Percentiles rank a stretch among this genome's conserved stretches.
phyloP scores from a whole-genome alignment of 1,140 invertebrate species.

The Harpegnathos saltator region DNA sequence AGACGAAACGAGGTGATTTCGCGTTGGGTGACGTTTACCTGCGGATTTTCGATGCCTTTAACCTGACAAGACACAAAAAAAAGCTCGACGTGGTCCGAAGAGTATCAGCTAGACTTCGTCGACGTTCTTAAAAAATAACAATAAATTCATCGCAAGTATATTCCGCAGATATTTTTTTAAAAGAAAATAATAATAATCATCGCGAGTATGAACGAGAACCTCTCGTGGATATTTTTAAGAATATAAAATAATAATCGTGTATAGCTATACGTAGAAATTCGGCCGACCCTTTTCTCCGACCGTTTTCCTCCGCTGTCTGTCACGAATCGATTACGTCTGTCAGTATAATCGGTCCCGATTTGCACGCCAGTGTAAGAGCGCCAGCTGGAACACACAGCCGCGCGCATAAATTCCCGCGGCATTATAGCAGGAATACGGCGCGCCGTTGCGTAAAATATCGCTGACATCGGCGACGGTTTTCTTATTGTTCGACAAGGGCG shows the following conservation, averaged over 20 bases:
- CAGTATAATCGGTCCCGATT: constrained; percentile 50
- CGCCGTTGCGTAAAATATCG: constrained; percentile 52
- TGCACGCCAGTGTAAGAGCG: background rate
- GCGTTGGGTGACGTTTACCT: background rate
- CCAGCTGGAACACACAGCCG: background rate
- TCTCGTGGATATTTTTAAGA: no score
- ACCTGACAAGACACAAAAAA: no score
- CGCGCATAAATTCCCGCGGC: constrained; percentile 62
- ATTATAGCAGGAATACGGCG: constrained; percentile 52
- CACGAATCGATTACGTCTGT: constrained; percentile 43
- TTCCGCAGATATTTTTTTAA: no score
- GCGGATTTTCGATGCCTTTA: background rate
- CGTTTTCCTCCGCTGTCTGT: background rate
- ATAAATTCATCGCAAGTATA: no score
- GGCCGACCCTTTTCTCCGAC: background rate
- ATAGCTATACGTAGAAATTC: background rate
- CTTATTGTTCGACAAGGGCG: constrained; percentile 51
- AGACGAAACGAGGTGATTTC: background rate
- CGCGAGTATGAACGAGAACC: no score
- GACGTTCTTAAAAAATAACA: no score
- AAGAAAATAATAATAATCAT: no score
- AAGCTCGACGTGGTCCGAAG: no score
- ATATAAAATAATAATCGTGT: no score
- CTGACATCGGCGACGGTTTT: constrained; percentile 58
- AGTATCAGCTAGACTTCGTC: no score